A percentile compares a stretch with the other conserved stretches of the same genome.
phyloP scores from a whole-genome alignment of 2,113 vertebrate genomes.

The Amphiprion percula region DNA sequence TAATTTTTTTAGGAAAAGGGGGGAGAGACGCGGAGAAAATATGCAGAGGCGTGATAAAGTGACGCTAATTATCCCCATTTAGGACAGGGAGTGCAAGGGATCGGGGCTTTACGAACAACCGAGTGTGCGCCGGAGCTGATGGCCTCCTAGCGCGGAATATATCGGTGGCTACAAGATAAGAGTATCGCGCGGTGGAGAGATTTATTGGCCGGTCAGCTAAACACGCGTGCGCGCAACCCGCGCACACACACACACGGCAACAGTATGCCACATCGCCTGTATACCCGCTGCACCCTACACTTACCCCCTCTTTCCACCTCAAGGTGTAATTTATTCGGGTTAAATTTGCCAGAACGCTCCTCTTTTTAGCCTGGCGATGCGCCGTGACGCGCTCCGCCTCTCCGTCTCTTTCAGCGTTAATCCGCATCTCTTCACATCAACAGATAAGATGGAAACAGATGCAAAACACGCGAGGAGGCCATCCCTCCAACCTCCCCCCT shows the following conservation, averaged over 20 bases:
- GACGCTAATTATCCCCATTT: slow-evolving; percentile 99
- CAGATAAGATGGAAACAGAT: slow-evolving; percentile 92
- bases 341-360: slow-evolving; percentile 96
- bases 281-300: slow-evolving; percentile 47
- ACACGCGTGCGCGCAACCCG: slow-evolving; percentile 34
- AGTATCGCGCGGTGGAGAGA: slow-evolving; percentile 92
- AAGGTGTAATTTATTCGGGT: slow-evolving; percentile 95
- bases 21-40: slow-evolving; percentile 91
- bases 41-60: slow-evolving; percentile 99
- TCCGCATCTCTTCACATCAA: slow-evolving; percentile 94
- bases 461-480: slow-evolving; percentile 83
- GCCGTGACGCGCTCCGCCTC: slow-evolving; percentile 93
- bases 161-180: slow-evolving; percentile 98
- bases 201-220: slow-evolving; percentile 95
- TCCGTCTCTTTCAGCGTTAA: slow-evolving; percentile 90
- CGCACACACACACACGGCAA: neutral
- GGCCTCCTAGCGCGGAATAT: slow-evolving; percentile 93
- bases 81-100: slow-evolving; percentile 99
- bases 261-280: slow-evolving; percentile 18
- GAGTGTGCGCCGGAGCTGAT: slow-evolving; percentile 91
- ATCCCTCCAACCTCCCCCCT: slow-evolving; percentile 52
- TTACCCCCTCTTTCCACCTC: slow-evolving; percentile 67
- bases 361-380: slow-evolving; percentile 91
- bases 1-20: slow-evolving; percentile 85
- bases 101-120: slow-evolving; percentile 96